Conservation (phyloP, 2,113 vertebrate species). For the Phylloscopus trochilus region DNA sequence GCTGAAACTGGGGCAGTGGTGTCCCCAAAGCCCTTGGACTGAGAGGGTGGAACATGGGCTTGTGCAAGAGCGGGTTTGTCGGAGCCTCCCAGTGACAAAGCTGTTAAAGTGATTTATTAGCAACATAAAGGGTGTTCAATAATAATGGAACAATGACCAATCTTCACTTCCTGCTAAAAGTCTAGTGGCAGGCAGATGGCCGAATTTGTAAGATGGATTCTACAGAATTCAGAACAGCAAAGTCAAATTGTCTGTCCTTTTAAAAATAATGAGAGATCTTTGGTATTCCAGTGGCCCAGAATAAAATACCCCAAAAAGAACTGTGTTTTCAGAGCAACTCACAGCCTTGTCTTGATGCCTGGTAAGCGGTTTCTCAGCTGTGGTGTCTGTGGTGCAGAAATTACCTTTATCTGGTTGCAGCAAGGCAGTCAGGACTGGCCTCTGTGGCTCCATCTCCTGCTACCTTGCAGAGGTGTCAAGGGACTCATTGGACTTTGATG, state of each 20-base stretch:
- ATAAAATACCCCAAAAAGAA: not conserved
- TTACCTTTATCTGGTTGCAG: not conserved
- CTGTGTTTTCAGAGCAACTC: not conserved
- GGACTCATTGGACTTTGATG: not conserved
- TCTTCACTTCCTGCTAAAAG: not conserved
- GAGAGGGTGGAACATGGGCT: not conserved
- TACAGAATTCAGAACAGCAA: not conserved
- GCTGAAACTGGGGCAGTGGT: not conserved
- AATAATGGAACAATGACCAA: not conserved
- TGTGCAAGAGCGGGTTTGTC: not conserved
- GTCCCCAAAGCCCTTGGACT: not conserved
- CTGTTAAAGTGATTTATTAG: constrained; percentile 1
- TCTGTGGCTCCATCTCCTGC: not conserved
- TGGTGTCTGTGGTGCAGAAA: not conserved
- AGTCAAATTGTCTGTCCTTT: not conserved
- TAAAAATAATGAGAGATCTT: not conserved
- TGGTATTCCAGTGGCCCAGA: not conserved
- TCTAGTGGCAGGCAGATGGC: not conserved
- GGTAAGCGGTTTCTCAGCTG: not conserved
- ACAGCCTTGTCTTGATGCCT: not conserved
- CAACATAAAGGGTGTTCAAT: not conserved
- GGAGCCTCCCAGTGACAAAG: not conserved
- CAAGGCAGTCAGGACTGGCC: not conserved
- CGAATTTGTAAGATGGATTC: not conserved
- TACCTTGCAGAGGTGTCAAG: not conserved